Conservation (phyloP, 2,113 vertebrate genomes). For the Charina bottae region DNA sequence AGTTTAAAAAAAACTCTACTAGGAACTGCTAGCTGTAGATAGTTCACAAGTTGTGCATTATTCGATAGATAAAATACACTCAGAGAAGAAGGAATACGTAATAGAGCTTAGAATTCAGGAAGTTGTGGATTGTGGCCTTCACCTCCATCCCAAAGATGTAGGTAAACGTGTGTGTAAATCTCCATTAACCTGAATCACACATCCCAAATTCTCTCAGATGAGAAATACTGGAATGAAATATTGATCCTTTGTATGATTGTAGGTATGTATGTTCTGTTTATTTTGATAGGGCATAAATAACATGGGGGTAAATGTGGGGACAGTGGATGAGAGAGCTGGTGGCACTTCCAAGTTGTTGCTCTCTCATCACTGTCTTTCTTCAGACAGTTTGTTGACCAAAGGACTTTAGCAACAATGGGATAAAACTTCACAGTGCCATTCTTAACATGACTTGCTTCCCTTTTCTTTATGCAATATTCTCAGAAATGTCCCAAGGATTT, state of each 20-base stretch:
- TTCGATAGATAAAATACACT: background rate
- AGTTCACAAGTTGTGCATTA: background rate
- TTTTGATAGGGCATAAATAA: background rate
- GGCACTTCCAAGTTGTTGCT: conserved; percentile 6
- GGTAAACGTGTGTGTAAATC: background rate
- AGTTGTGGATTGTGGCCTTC: background rate
- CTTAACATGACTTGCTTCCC: background rate
- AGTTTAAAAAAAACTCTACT: too few species aligned
- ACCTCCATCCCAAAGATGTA: too few species aligned
- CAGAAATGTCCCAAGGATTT: background rate
- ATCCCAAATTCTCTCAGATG: background rate
- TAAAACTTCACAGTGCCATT: background rate
- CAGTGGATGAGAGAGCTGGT: background rate
- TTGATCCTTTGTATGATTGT: background rate
- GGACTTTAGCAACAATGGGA: conserved; percentile 3
- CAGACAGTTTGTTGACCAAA: background rate
- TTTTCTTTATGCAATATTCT: conserved; percentile 7
- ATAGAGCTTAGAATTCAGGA: too few species aligned
- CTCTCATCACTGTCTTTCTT: background rate
- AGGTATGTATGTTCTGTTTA: background rate
- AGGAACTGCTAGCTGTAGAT: background rate
- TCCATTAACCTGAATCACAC: background rate
- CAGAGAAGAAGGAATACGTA: too few species aligned
- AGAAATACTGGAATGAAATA: background rate
- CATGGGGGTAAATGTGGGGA: background rate